Evolutionary conservation across 2,113 vertebrate species (phyloP).

Genomic region (Centropus unirufus): DNA sequence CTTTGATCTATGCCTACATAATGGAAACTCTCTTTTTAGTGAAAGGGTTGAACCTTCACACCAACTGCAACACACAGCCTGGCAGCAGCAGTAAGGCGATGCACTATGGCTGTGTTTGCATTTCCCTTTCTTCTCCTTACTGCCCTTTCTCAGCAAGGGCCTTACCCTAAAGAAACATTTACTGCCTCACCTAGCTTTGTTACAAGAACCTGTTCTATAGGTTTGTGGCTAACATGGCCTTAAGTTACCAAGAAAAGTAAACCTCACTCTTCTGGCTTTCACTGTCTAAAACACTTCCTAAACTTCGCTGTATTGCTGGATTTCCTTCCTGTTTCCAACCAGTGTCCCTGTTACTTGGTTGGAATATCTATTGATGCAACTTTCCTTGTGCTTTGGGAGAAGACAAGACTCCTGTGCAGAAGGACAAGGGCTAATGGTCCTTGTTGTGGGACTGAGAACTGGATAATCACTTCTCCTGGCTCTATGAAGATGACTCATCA

Average conservation of each 20-base stretch:
- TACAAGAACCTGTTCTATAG: constrained; percentile 45
- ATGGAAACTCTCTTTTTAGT: background rate
- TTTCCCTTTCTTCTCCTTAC: constrained; percentile 3
- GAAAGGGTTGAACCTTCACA: background rate
- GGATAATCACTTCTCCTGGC: background rate
- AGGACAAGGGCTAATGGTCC: background rate
- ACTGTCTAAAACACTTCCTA: background rate
- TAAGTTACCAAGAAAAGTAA: background rate
- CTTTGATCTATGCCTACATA: background rate
- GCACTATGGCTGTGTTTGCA: background rate
- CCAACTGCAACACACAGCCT: background rate
- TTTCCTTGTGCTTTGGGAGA: background rate
- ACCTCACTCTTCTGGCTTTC: background rate
- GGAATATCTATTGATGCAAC: background rate
- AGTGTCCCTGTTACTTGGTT: background rate
- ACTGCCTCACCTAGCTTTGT: background rate
- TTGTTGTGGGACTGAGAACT: background rate
- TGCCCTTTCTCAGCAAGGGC: background rate
- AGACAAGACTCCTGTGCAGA: background rate
- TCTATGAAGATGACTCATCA: background rate
- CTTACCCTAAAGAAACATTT: constrained; percentile 29
- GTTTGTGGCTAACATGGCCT: background rate
- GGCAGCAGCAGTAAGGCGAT: background rate
- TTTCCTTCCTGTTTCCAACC: background rate
- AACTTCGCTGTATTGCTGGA: background rate